These are phyloP conservation scores for Drosophila mayaguana DNA, from an alignment of 2,888 invertebrate genomes.

Conservation along the genomic window DNA sequence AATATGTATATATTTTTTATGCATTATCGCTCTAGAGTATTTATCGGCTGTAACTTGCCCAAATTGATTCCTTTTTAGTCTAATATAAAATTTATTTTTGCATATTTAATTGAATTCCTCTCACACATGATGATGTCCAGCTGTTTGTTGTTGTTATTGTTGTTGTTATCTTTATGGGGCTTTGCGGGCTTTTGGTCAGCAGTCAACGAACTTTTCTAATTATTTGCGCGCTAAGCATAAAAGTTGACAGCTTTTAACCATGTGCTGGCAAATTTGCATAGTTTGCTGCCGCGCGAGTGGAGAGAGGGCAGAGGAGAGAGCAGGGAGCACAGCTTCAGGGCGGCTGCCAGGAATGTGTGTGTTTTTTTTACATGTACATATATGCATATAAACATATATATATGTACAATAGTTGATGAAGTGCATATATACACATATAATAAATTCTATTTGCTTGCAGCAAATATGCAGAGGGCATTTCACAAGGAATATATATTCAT, in stretches of 20 bases:
- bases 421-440: constrained; percentile 1
- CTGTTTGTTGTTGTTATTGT: constrained; percentile 10
- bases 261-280: constrained; percentile 55
- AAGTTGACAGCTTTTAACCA: constrained; percentile 63
- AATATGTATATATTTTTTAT: too few relatives aligned
- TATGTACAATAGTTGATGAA: background rate
- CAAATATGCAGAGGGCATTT: constrained; percentile 1
- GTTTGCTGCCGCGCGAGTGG: constrained; percentile 30
- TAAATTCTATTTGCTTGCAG: constrained; percentile 9
- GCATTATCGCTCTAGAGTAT: too few relatives aligned
- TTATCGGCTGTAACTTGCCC: background rate
- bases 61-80: background rate
- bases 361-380: too few relatives aligned
- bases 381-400: too few relatives aligned
- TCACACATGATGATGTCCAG: constrained; percentile 28
- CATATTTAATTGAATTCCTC: constrained; percentile 67
- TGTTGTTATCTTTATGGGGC: constrained; percentile 16
- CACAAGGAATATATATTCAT: background rate
- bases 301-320: too few relatives aligned
- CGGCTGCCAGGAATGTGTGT: background rate
- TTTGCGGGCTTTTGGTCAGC: constrained; percentile 41
- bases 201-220: constrained; percentile 65
- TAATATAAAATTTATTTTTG: constrained; percentile 59
- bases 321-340: background rate
- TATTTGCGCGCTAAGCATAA: constrained; percentile 65